Evolutionary conservation across 2,797 vertebrate species (phyloP).

Genomic region (Uromys caudimaculatus): DNA sequence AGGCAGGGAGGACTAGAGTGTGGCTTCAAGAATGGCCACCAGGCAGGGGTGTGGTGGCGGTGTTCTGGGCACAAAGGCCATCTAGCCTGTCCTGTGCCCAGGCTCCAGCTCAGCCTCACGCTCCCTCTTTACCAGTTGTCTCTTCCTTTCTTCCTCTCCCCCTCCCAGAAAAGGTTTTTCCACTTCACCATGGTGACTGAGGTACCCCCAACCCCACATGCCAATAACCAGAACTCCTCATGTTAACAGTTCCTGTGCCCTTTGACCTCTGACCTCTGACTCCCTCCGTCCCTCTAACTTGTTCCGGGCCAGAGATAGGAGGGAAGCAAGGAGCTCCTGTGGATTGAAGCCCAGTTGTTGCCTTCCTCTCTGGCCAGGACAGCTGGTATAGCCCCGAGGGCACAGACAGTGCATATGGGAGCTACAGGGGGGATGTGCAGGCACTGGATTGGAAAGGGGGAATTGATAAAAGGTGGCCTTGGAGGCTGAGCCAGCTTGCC

Average conservation of each 20-base stretch:
- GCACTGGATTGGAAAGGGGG: neutral
- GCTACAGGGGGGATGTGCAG: neutral
- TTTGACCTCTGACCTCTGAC: conserved; percentile 45
- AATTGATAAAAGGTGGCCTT: rapidly evolving
- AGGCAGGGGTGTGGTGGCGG: rapidly evolving
- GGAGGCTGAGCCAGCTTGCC: neutral
- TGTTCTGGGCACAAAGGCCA: neutral
- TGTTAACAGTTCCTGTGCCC: conserved; percentile 59
- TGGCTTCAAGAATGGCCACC: rapidly evolving
- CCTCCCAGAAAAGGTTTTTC: conserved; percentile 83
- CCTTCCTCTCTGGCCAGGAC: neutral
- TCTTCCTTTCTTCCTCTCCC: conserved; percentile 55
- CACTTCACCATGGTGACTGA: conserved; percentile 83
- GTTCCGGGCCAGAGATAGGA: conserved; percentile 10
- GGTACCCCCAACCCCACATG: conserved; percentile 71
- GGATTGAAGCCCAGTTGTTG: neutral
- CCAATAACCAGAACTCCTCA: conserved; percentile 46
- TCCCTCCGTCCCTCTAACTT: conserved; percentile 69
- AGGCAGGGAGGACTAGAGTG: too few species aligned
- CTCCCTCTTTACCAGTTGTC: neutral
- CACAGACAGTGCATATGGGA: neutral
- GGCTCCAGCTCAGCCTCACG: rapidly evolving
- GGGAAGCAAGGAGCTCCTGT: conserved; percentile 54
- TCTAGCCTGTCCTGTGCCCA: neutral
- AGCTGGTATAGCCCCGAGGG: neutral